Conservation (phyloP, 2,113 vertebrate species). For the Podarcis raffonei region DNA sequence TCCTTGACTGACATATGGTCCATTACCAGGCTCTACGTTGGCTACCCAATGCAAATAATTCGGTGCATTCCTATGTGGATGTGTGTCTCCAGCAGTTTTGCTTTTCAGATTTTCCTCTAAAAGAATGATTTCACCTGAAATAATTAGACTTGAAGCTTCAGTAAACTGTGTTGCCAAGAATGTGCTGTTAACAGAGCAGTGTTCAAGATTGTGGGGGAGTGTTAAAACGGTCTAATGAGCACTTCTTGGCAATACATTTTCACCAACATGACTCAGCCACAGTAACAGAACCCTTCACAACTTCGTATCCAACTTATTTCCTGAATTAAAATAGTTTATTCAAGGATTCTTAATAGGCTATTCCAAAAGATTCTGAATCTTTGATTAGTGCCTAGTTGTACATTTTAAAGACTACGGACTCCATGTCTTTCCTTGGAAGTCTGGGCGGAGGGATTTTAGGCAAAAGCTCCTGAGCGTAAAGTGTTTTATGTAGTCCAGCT, state of each 20-base stretch:
- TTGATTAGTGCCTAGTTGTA: constrained; percentile 26
- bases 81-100: neutral
- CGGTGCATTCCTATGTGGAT: neutral
- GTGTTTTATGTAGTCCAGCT: constrained; percentile 86
- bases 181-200: constrained; percentile 14
- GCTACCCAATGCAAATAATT: neutral
- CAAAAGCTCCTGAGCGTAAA: constrained; percentile 85
- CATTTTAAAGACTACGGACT: constrained; percentile 79
- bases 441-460: constrained; percentile 82
- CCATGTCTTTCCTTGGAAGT: constrained; percentile 85
- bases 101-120: neutral
- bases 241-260: neutral
- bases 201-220: constrained; percentile 17
- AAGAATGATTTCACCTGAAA: neutral
- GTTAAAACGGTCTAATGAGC: too few species aligned
- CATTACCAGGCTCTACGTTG: too few species aligned
- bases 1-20: too few species aligned
- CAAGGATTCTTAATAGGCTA: neutral
- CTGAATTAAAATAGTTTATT: constrained; percentile 20
- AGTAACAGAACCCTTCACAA: neutral
- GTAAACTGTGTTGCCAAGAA: constrained; percentile 17
- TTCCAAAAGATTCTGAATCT: neutral
- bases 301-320: neutral
- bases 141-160: neutral
- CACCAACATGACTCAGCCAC: neutral